Base-by-base conservation (phyloP, 2,113 vertebrate genomes). In the Hemibagrus wyckioides region DNA sequence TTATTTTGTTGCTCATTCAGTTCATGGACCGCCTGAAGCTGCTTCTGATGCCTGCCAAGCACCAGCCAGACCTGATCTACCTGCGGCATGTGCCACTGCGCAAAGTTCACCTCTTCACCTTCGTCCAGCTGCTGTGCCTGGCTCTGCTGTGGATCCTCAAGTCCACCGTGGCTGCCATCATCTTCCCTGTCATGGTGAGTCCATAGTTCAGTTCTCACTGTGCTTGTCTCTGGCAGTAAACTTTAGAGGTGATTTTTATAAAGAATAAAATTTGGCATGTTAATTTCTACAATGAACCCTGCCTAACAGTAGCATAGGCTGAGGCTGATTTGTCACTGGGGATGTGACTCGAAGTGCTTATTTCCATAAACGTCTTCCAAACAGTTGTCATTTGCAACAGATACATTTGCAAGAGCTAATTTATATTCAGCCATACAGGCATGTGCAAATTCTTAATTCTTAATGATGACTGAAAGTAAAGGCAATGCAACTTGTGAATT, bases 1-100 rank as follows among this genome's bases (percentile, higher is more conserved):
- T 83, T 33, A 73, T 56, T 83, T 36, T 28, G n/a, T 3, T 25
- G 41, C 4, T 86, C n/a, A 80, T 0, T 76, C 71, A 99, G 98
- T 99, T 99, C 91, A 99, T 99, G 98, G 98, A 99, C 88, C 97
- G 98, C 6, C 94, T 99, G 63, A 96, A 99, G 93, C 94, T 99
- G 94, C 96, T 99, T 28, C 92, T 99, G 92, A 99, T 99, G 98
- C 98, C 98, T 33, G 95, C 98, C 0, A 99, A 99, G 86, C 98
- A 99, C 90, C 98, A 99, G 91, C 98, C 98, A 0, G 98, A 99
- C 92, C 97, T 99, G 30, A 96, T 99, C 91, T 99, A 99, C 93
- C 94, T 99, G 92, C 96, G 98, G 2, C 98, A 99, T 0, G 98
- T 99, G 6, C 98, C 98, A 0, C 95, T 99, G 80, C 96, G 98